Base-by-base conservation (phyloP, 2,113 vertebrate genomes). In the Clarias magur region DNA sequence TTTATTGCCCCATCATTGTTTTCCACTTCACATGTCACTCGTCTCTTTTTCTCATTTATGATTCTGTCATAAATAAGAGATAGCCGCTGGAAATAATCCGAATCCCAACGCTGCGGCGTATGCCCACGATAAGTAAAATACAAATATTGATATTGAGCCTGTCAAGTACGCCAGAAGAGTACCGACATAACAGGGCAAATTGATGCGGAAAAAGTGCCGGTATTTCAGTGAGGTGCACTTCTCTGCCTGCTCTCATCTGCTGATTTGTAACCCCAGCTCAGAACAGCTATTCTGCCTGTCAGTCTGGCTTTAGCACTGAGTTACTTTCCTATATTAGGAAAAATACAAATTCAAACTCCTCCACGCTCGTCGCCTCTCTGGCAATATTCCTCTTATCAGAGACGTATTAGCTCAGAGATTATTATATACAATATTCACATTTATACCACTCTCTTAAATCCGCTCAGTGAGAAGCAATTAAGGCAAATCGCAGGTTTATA, bases 261-360 rank as follows among this genome's bases (percentile, higher is more conserved):
- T 94, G 93, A 95, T 95, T 93, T 94, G 93, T 94, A 91, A 92
- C 92, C 79, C 3, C 15, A 70, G 59, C 79, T 84, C 88, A 86
- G 87, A 89, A 91, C 92, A 94, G 93, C 89, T 88, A 92, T 92
- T 92, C 85, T 56, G 88, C 70, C 89, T 92, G 93, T 93, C 93
- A 94, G 91, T 87, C 88, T 90, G 86, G 88, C 91, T 92, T 93
- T 88, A 67, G 88, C 78, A 90, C 86, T 82, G 88, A 92, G 93
- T 93, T 92, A 93, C 93, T 92, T 92, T 89, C 76, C 86, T 68
- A 85, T 93, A 92, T 92, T 91, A 91, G 90, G 83, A 89, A 76
- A 89, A 92, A 63, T 65, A 83, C 63, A 60, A 38, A 68, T 19
- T 6, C 42, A 48, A 63, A 79, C 59, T 78, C 23, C 34, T 38